phyloP scores from a whole-genome alignment of 2,113 vertebrate genomes.

The Tretioscincus oriximinensis region DNA sequence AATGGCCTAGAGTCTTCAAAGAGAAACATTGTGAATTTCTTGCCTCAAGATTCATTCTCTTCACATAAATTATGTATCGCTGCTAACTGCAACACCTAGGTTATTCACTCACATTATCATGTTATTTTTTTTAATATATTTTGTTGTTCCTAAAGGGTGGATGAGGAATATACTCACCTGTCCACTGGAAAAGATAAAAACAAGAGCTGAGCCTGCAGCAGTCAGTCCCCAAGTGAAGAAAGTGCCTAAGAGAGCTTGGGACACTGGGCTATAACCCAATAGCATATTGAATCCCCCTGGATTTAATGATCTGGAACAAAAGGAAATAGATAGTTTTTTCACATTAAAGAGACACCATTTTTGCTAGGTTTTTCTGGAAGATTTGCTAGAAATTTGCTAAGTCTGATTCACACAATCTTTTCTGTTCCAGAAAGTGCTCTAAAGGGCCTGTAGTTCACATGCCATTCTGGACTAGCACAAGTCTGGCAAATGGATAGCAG shows the following conservation, averaged over 20 bases:
- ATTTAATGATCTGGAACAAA: neutral
- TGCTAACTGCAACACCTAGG: neutral
- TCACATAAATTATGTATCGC: too few relatives aligned
- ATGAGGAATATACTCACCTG: constrained; percentile 76
- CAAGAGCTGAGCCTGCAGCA: constrained; percentile 86
- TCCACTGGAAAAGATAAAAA: constrained; percentile 88
- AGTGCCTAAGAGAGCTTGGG: constrained; percentile 89
- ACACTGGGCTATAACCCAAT: constrained; percentile 78
- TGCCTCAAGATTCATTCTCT: too few relatives aligned
- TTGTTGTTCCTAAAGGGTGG: neutral
- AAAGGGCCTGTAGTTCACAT: too few relatives aligned
- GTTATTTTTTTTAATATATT: too few relatives aligned
- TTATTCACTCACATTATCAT: neutral
- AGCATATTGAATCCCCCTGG: constrained; percentile 81
- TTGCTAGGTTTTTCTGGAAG: too few relatives aligned
- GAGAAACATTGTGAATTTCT: too few relatives aligned
- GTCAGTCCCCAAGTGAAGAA: constrained; percentile 93
- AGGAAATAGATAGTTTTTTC: rapidly evolving
- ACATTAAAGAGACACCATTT: neutral
- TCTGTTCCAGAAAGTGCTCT: too few relatives aligned
- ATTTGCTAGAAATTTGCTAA: too few relatives aligned
- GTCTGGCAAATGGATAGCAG: too few relatives aligned
- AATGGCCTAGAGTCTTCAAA: too few relatives aligned
- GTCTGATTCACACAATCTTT: too few relatives aligned
- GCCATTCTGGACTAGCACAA: too few relatives aligned